phyloP scores from a whole-genome alignment of 2,888 invertebrate species.

The Autographa pulchrina region DNA sequence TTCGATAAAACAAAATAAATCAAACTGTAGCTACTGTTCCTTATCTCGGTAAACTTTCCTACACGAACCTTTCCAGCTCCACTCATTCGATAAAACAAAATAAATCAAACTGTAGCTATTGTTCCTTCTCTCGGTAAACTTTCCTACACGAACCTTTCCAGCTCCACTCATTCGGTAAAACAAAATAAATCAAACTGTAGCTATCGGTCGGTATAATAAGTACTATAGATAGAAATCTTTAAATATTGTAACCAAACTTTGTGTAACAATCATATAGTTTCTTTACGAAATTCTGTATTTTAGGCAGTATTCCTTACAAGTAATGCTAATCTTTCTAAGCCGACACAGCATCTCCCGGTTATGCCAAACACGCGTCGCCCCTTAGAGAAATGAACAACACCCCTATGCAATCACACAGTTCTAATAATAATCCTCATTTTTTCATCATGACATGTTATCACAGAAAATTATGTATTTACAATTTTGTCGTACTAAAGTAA shows the following conservation, averaged over 20 bases:
- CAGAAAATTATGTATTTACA: constrained; percentile 90
- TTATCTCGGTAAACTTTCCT: constrained; percentile 27
- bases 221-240: constrained; percentile 38
- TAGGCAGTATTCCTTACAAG: constrained; percentile 19
- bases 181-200: constrained; percentile 10
- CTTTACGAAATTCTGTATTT: background rate
- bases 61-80: constrained; percentile 24
- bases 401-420: constrained; percentile 88
- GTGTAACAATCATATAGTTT: constrained; percentile 25
- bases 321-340: constrained; percentile 41
- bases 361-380: constrained; percentile 77
- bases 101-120: constrained; percentile 16
- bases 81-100: constrained; percentile 1
- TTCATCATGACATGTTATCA: constrained; percentile 89
- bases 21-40: constrained; percentile 26
- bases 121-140: constrained; percentile 35
- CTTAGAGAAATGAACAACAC: constrained; percentile 83
- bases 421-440: constrained; percentile 86
- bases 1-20: constrained; percentile 9
- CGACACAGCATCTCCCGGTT: constrained; percentile 49
- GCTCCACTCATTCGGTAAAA: constrained; percentile 7
- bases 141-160: constrained; percentile 24
- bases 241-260: constrained; percentile 37
- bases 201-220: constrained; percentile 13
- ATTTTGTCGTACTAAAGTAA: constrained; percentile 87